Conservation (phyloP, 1,140 invertebrate genomes). For the Physella acuta region DNA sequence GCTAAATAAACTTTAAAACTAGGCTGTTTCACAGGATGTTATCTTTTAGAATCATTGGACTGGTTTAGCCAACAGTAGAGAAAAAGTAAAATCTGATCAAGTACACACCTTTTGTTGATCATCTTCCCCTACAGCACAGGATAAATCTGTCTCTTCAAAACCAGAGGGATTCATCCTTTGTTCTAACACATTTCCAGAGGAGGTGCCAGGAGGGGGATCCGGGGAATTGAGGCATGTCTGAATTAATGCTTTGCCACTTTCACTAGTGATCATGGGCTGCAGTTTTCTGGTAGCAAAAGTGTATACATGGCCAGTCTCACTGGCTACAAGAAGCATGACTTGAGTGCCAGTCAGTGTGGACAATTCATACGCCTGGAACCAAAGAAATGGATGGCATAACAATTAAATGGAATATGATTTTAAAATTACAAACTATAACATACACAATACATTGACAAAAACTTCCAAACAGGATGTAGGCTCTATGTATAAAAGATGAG, state of each 20-base stretch:
- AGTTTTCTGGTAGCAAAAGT: slow-evolving; percentile 98
- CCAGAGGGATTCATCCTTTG: slow-evolving; percentile 97
- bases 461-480: background rate
- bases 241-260: slow-evolving; percentile 96
- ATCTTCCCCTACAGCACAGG: slow-evolving; percentile 78
- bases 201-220: slow-evolving; percentile 73
- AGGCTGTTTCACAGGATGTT: no score
- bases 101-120: slow-evolving; percentile 36
- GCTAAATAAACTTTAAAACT: no score
- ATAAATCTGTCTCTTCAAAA: slow-evolving; percentile 97
- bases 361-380: slow-evolving; percentile 91
- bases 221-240: slow-evolving; percentile 98
- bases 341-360: slow-evolving; percentile 98
- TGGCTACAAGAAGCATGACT: slow-evolving; percentile 68
- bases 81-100: no score
- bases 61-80: no score
- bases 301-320: slow-evolving; percentile 87
- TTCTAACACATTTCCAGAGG: slow-evolving; percentile 66
- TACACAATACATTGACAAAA: background rate
- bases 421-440: no score
- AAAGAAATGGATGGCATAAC: no score
- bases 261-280: slow-evolving; percentile 99
- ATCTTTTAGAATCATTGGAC: no score
- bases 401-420: background rate
- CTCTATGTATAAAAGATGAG: no score